phyloP scores from a whole-genome alignment of 2,113 vertebrate species.

The Pseudorhombus dupliciocellatus region DNA sequence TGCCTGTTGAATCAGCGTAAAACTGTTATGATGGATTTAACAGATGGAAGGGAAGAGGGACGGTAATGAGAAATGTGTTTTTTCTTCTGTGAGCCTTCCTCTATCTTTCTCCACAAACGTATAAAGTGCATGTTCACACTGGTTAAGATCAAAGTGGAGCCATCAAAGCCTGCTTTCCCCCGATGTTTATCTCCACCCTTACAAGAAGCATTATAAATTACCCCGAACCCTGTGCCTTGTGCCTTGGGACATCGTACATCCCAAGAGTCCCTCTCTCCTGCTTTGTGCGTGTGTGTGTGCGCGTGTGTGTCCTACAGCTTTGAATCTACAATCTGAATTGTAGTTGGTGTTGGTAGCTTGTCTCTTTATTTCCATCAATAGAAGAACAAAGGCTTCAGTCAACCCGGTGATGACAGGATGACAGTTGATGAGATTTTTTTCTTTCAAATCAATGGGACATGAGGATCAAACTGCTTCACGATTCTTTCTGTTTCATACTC shows the following conservation, averaged over 20 bases:
- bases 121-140: constrained; percentile 19
- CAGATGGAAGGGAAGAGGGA: background rate
- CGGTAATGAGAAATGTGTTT: background rate
- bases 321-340: too few relatives aligned
- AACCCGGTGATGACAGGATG: constrained; percentile 1
- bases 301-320: background rate
- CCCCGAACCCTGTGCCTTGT: constrained; percentile 22
- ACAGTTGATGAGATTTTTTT: too few relatives aligned
- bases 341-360: constrained; percentile 1
- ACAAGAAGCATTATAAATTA: constrained; percentile 26
- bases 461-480: too few relatives aligned
- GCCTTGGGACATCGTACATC: constrained; percentile 11
- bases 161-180: constrained; percentile 34
- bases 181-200: constrained; percentile 39
- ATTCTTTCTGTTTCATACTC: too few relatives aligned
- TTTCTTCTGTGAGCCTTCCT: constrained; percentile 11
- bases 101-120: constrained; percentile 4
- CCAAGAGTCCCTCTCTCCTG: background rate
- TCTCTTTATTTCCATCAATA: constrained; percentile 6
- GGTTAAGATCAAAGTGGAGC: constrained; percentile 26
- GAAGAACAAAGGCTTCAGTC: background rate
- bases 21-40: constrained; percentile 1
- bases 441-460: too few relatives aligned
- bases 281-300: background rate
- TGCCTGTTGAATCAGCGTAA: background rate